These are phyloP conservation scores for Mesopsocus fuscifrons DNA, from an alignment of 2,888 invertebrate species.

Conservation along the genomic window DNA sequence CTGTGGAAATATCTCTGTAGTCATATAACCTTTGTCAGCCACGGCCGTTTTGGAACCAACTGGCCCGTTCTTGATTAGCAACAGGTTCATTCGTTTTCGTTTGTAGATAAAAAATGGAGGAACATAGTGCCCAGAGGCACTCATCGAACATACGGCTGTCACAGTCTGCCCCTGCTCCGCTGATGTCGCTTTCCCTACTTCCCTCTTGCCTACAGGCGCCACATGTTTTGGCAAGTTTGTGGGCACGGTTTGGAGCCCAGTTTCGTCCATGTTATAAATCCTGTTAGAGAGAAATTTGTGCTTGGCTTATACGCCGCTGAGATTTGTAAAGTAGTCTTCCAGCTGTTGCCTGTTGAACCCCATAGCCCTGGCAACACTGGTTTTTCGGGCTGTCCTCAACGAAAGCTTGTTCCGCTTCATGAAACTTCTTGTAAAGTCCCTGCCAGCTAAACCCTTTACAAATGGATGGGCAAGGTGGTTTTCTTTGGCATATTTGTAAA, in stretches of 20 bases:
- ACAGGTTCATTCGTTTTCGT: constrained; percentile 12
- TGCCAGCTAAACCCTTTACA: constrained; percentile 4
- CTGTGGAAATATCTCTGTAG: constrained; percentile 10
- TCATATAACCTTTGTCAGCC: constrained; percentile 15
- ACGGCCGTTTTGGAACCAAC: constrained; percentile 13
- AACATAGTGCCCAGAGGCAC: constrained; percentile 12
- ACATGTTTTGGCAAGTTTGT: constrained; percentile 14
- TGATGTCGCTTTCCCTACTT: constrained; percentile 13
- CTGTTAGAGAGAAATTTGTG: neutral
- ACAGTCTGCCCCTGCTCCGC: constrained; percentile 15
- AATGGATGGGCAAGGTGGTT: neutral
- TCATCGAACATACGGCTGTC: constrained; percentile 13
- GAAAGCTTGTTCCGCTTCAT: constrained; percentile 9
- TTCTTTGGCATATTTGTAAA: neutral
- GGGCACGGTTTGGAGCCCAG: constrained; percentile 14
- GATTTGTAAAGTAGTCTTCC: constrained; percentile 1
- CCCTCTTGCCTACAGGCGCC: constrained; percentile 13
- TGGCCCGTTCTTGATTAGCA: constrained; percentile 11
- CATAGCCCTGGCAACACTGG: constrained; percentile 8
- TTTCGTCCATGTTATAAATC: constrained; percentile 16
- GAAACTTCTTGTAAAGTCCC: constrained; percentile 8
- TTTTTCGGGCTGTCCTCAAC: constrained; percentile 4
- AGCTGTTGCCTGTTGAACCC: constrained; percentile 9
- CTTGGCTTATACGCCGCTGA: neutral
- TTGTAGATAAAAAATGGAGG: constrained; percentile 15